phyloP scores from a whole-genome alignment of 2,113 vertebrate species.

The Morone chrysops region DNA sequence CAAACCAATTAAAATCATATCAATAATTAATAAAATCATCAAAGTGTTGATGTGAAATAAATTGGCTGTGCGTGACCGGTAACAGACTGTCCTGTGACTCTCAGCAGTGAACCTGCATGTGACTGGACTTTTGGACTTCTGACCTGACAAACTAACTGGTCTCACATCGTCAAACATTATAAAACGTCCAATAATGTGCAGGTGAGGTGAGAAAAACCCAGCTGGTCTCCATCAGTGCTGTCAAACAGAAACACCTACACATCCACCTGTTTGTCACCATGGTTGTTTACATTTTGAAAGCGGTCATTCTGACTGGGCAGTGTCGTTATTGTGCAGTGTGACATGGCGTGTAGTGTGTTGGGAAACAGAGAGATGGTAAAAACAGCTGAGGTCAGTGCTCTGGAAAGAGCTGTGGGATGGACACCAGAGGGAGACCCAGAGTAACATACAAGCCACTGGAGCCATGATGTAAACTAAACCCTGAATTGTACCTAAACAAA shows the following conservation, averaged over 20 bases:
- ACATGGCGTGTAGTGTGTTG: slow-evolving; percentile 35
- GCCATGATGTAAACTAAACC: background rate
- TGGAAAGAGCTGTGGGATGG: slow-evolving; percentile 55
- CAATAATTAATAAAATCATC: background rate
- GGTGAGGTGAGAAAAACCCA: background rate
- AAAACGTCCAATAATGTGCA: background rate
- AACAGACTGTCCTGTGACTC: background rate
- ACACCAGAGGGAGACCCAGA: slow-evolving; percentile 34
- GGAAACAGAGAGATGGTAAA: slow-evolving; percentile 27
- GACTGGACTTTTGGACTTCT: slow-evolving; percentile 32
- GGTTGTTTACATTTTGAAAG: slow-evolving; percentile 14
- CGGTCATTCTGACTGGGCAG: background rate
- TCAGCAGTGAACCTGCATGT: background rate
- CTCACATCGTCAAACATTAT: background rate
- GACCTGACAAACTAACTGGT: slow-evolving; percentile 14
- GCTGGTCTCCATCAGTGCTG: background rate
- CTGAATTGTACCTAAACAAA: background rate
- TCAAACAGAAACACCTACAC: background rate
- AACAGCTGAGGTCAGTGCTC: slow-evolving; percentile 65
- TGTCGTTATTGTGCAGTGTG: slow-evolving; percentile 19
- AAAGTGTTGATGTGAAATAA: background rate
- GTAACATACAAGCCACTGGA: background rate
- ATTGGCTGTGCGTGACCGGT: background rate
- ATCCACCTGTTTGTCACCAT: background rate
- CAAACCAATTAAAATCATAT: no score